Conservation (phyloP, 2,888 invertebrate species). For the Stenodera caucasica region DNA sequence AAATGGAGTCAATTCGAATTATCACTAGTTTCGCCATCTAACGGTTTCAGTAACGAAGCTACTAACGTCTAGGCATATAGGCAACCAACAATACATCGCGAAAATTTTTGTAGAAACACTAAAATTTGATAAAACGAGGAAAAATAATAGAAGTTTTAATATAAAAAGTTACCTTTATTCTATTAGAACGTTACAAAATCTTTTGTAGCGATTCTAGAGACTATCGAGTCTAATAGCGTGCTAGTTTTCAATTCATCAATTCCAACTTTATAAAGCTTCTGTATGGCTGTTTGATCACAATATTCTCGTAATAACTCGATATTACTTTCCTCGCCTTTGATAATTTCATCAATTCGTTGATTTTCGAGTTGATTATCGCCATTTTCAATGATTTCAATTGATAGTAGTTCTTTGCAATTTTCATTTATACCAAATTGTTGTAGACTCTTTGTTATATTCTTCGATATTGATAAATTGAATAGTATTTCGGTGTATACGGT, state of each 20-base stretch:
- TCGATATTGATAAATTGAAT: conserved; percentile 68
- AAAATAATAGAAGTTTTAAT: neutral
- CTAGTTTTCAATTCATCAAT: conserved; percentile 56
- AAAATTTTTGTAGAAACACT: too few species aligned
- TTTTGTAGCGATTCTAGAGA: conserved; percentile 70
- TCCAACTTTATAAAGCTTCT: conserved; percentile 64
- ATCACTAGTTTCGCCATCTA: too few species aligned
- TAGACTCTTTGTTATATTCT: conserved; percentile 70
- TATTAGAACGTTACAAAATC: conserved; percentile 57
- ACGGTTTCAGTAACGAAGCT: neutral
- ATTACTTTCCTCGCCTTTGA: conserved; percentile 59
- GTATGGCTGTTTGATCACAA: conserved; percentile 59
- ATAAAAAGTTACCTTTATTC: neutral
- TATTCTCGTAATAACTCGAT: conserved; percentile 57
- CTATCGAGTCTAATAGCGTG: conserved; percentile 61
- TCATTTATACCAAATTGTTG: conserved; percentile 65
- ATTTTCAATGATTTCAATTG: conserved; percentile 53
- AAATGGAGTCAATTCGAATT: too few species aligned
- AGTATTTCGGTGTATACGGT: conserved; percentile 67
- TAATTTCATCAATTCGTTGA: conserved; percentile 56
- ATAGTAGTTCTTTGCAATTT: conserved; percentile 55
- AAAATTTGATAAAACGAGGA: too few species aligned
- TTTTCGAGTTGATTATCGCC: conserved; percentile 42
- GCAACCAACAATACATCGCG: too few species aligned
- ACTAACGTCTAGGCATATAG: too few species aligned